A percentile compares a stretch with the other conserved stretches of the same genome.
These are phyloP conservation scores for Leptoteleia sp. DNA, from an alignment of 1,140 invertebrate species.

Conservation along the genomic window DNA sequence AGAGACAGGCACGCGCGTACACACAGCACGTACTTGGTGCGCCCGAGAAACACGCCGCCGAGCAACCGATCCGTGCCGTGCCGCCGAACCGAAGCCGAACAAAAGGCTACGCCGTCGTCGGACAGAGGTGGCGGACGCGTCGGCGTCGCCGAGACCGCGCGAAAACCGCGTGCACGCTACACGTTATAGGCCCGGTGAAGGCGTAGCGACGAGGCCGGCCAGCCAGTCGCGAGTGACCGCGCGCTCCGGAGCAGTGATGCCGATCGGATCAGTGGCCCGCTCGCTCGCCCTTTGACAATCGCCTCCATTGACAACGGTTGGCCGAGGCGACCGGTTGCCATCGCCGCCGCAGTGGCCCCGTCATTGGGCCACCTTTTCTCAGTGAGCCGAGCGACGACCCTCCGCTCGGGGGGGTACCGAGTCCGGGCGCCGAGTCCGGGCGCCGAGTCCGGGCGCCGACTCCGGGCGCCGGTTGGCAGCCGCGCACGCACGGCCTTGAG, in stretches of 20 bases:
- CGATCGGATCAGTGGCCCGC: background rate
- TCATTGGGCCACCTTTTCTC: no score
- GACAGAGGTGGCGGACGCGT: constrained; percentile 15
- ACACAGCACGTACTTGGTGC: constrained; percentile 50
- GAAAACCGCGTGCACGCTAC: constrained; percentile 28
- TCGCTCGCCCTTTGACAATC: background rate
- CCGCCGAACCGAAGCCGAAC: no score
- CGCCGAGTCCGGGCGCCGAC: background rate
- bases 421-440: background rate
- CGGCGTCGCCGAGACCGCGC: constrained; percentile 42
- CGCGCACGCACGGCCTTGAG: constrained; percentile 1
- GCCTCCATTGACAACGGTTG: background rate
- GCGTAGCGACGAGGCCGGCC: background rate
- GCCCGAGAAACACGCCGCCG: constrained; percentile 10
- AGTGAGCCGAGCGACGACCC: no score
- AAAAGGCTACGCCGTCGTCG: constrained; percentile 17
- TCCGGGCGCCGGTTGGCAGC: background rate
- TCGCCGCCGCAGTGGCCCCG: no score
- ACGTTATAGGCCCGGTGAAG: background rate
- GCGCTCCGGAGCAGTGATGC: constrained; percentile 23
- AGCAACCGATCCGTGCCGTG: constrained; percentile 24
- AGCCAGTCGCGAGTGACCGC: constrained; percentile 33
- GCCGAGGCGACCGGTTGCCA: no score
- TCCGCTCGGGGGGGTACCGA: background rate
- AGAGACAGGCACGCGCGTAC: constrained; percentile 44